These are phyloP conservation scores for Elegia similella DNA, from an alignment of 2,888 invertebrate genomes.

Conservation along the genomic window DNA sequence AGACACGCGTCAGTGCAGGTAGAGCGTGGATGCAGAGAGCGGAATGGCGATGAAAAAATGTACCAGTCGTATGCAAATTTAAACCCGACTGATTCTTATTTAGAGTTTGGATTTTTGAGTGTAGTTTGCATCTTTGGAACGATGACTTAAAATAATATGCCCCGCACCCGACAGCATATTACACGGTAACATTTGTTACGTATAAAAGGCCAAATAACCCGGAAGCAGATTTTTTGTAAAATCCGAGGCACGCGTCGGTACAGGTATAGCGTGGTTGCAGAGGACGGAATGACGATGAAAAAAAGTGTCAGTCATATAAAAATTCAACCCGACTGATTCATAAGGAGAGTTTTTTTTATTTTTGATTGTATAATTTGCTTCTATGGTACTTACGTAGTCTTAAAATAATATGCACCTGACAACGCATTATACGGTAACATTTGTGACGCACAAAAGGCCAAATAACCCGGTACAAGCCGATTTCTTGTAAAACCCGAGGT, in stretches of 20 bases:
- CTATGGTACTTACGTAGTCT: no score
- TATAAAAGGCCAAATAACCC: no score
- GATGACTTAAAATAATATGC: no score
- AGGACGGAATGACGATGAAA: not conserved
- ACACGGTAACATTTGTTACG: no score
- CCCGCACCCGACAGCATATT: no score
- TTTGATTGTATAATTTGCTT: not conserved
- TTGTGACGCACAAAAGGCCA: not conserved
- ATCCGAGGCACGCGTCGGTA: not conserved
- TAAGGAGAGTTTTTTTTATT: not conserved
- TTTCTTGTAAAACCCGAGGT: slow-evolving; percentile 3
- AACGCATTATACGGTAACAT: no score
- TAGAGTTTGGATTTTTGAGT: no score
- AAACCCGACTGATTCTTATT: no score
- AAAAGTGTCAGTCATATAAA: not conserved
- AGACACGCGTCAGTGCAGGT: not conserved
- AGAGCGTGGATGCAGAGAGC: not conserved
- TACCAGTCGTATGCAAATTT: not conserved
- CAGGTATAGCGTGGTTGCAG: not conserved
- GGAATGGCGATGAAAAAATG: not conserved
- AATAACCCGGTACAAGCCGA: slow-evolving; percentile 11
- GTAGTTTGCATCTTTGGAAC: no score
- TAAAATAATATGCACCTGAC: no score
- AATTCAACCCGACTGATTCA: not conserved
- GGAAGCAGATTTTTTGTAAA: no score